A percentile compares a stretch with the other conserved stretches of the same genome.
These are phyloP conservation scores for Beaufortia kweichowensis DNA, from an alignment of 2,113 vertebrate species.

Conservation along the genomic window DNA sequence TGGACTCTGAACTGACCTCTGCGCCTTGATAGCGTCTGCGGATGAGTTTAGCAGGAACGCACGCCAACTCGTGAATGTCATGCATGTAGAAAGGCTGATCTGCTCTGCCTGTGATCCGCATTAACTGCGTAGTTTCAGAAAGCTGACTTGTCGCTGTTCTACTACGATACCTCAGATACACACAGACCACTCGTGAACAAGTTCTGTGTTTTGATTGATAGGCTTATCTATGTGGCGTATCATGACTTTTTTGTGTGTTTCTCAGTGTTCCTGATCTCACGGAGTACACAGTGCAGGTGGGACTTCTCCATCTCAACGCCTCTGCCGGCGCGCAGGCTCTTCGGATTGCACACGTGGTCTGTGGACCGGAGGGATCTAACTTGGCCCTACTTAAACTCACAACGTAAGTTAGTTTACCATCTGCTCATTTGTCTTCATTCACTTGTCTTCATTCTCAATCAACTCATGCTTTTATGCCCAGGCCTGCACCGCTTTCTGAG, in stretches of 20 bases:
- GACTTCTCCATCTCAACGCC: slow-evolving; percentile 85
- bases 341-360: slow-evolving; percentile 86
- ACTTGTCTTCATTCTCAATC: slow-evolving; percentile 6
- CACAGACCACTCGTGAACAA: neutral
- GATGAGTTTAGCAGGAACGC: slow-evolving; percentile 42
- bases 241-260: slow-evolving; percentile 30
- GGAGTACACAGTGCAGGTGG: slow-evolving; percentile 90
- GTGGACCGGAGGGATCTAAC: slow-evolving; percentile 89
- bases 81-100: slow-evolving; percentile 32
- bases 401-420: slow-evolving; percentile 58
- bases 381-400: slow-evolving; percentile 88
- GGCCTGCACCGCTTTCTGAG: slow-evolving; percentile 85
- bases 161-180: neutral
- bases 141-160: slow-evolving; percentile 8
- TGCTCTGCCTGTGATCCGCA: slow-evolving; percentile 11
- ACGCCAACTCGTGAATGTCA: slow-evolving; percentile 16
- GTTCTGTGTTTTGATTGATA: slow-evolving; percentile 15
- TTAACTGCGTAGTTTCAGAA: slow-evolving; percentile 15
- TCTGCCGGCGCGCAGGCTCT: slow-evolving; percentile 77
- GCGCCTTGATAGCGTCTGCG: neutral
- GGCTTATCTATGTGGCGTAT: neutral
- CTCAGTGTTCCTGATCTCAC: slow-evolving; percentile 86
- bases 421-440: neutral
- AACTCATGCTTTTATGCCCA: slow-evolving; percentile 55
- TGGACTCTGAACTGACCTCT: slow-evolving; percentile 37